Evolutionary conservation across 2,888 invertebrate species (phyloP).

Genomic region (Glaucopsyche alexis): DNA sequence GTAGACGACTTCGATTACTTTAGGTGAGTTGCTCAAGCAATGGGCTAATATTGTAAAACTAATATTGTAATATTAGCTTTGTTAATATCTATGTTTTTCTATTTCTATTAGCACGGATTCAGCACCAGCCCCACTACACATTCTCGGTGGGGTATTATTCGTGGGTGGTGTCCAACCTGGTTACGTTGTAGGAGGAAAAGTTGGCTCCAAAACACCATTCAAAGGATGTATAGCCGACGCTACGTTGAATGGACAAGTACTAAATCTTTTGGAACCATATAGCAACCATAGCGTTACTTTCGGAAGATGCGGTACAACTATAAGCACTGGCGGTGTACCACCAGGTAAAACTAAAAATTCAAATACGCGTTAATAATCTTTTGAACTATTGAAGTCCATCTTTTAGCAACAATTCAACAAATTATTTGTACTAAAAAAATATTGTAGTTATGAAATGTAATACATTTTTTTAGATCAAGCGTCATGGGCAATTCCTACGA

Average conservation of each 20-base stretch:
- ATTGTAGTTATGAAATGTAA: background rate
- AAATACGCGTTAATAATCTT: background rate
- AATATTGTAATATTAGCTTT: background rate
- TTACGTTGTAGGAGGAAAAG: conserved; percentile 75
- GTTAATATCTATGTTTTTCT: background rate
- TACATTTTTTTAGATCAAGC: conserved; percentile 42
- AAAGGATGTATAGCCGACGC: conserved; percentile 96
- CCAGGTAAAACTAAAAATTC: conserved; percentile 49
- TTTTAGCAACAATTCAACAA: background rate
- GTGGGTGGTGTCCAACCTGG: conserved; percentile 91
- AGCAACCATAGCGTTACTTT: conserved; percentile 58
- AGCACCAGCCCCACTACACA: conserved; percentile 80
- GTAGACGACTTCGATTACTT: conserved; percentile 91
- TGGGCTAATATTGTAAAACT: background rate
- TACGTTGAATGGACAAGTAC: conserved; percentile 87
- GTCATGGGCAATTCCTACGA: conserved; percentile 45
- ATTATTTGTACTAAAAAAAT: background rate
- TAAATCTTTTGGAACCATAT: conserved; percentile 61
- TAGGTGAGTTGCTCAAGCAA: conserved; percentile 59
- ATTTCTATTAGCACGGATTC: conserved; percentile 67
- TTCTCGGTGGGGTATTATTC: conserved; percentile 86
- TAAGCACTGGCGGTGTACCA: conserved; percentile 60
- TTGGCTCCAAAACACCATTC: conserved; percentile 83
- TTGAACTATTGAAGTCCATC: background rate
- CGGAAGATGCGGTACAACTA: conserved; percentile 57